Percentiles rank a stretch among this genome's conserved stretches.
Conservation (phyloP, 92 coral and sea anemone genomes). For the Bergia sp. region DNA sequence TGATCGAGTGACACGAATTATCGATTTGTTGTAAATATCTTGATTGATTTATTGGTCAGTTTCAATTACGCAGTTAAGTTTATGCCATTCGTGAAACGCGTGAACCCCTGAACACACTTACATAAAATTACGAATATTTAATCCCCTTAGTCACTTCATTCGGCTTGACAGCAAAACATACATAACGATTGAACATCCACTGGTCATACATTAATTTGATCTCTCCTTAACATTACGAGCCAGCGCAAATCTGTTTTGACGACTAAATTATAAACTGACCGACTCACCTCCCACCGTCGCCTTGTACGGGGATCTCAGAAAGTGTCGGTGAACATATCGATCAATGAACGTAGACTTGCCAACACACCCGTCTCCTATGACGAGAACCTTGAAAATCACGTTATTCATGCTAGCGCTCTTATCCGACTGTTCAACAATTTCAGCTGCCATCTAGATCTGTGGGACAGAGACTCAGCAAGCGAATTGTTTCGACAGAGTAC, state of each 20-base stretch:
- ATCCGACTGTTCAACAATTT: too few species aligned
- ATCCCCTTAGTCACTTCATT: neutral
- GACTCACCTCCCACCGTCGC: constrained; percentile 21
- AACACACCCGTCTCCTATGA: neutral
- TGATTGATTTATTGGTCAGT: too few species aligned
- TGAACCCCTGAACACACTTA: too few species aligned
- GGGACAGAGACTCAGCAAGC: too few species aligned
- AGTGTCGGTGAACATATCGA: neutral
- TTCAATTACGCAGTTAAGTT: neutral
- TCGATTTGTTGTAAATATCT: too few species aligned
- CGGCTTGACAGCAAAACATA: neutral
- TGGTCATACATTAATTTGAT: neutral
- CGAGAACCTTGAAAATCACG: neutral
- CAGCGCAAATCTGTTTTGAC: neutral
- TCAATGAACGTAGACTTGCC: neutral
- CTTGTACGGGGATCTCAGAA: neutral
- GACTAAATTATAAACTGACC: neutral
- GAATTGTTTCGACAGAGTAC: too few species aligned
- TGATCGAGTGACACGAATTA: too few species aligned
- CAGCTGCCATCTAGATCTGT: too few species aligned
- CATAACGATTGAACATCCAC: neutral
- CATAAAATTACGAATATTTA: too few species aligned
- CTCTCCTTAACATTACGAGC: neutral
- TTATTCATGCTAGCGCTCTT: too few species aligned
- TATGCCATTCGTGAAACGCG: too few species aligned